Evolutionary conservation across 2,797 vertebrate genomes (phyloP).

Genomic region (Manis javanica): DNA sequence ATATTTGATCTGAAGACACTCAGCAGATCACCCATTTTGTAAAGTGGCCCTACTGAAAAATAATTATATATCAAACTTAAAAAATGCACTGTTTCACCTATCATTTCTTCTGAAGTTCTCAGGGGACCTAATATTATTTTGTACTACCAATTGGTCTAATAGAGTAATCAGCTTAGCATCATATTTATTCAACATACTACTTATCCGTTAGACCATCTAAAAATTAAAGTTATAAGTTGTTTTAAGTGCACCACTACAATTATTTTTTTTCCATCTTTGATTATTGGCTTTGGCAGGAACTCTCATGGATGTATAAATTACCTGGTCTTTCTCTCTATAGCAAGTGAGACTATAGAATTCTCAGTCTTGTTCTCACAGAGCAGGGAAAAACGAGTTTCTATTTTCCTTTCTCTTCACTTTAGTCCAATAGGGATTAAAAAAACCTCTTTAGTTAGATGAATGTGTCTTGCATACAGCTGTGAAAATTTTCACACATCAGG

Average conservation of each 20-base stretch:
- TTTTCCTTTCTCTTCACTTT: conserved; percentile 48
- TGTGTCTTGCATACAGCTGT: conserved; percentile 68
- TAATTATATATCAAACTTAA: conserved; percentile 51
- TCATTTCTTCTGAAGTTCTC: conserved; percentile 6
- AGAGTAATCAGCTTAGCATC: not conserved
- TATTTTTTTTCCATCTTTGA: not conserved
- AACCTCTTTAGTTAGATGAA: conserved; percentile 56
- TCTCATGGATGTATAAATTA: not conserved
- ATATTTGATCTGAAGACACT: conserved; percentile 44
- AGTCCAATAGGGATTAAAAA: conserved; percentile 33
- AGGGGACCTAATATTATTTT: not conserved
- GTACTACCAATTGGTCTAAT: conserved; percentile 36
- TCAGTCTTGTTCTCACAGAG: not conserved
- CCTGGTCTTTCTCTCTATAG: not conserved
- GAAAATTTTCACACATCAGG: conserved; percentile 75
- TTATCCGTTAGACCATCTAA: conserved; percentile 42
- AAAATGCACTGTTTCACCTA: not conserved
- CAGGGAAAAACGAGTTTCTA: not conserved
- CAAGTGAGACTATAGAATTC: not conserved
- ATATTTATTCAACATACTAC: not conserved
- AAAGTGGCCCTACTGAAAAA: conserved; percentile 63
- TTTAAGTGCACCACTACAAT: not conserved
- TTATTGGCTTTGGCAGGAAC: not conserved
- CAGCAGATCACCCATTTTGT: conserved; percentile 50
- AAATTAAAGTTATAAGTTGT: conserved; percentile 30